Percentiles rank a stretch among this genome's conserved stretches.
Evolutionary conservation across 1,140 invertebrate genomes (phyloP).

Genomic region (Megalopta genalis): DNA sequence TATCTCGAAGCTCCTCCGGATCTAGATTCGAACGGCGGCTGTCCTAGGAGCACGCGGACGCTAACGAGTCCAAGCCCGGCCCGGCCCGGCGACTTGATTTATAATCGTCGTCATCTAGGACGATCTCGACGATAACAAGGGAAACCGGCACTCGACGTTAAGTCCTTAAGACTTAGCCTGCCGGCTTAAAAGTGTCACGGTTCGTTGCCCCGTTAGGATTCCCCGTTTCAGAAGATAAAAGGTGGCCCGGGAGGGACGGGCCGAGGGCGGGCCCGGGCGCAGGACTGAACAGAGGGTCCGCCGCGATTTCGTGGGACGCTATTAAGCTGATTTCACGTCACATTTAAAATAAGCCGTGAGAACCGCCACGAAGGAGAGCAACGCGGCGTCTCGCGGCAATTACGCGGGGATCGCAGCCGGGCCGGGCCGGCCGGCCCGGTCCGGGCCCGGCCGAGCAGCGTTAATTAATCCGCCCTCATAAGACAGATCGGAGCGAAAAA

Average conservation of each 20-base stretch:
- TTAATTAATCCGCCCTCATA: slow-evolving; percentile 58
- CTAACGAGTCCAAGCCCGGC: slow-evolving; percentile 25
- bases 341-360: slow-evolving; percentile 71
- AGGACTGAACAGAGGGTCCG: background rate
- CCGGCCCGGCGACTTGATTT: slow-evolving; percentile 30
- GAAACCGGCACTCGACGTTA: slow-evolving; percentile 62
- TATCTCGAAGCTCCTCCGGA: slow-evolving; percentile 3
- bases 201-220: slow-evolving; percentile 64
- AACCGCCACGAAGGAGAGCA: slow-evolving; percentile 44
- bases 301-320: slow-evolving; percentile 34
- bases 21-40: background rate
- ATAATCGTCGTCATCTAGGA: slow-evolving; percentile 45
- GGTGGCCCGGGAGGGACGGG: background rate
- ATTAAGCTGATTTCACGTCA: slow-evolving; percentile 74
- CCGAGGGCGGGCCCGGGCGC: background rate
- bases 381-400: slow-evolving; percentile 52
- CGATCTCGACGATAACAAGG: slow-evolving; percentile 52
- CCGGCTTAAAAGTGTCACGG: slow-evolving; percentile 73
- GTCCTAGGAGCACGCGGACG: slow-evolving; percentile 1
- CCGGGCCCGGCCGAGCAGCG: slow-evolving; percentile 8
- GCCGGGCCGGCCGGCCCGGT: no score
- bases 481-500: slow-evolving; percentile 15
- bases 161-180: slow-evolving; percentile 75
- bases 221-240: background rate
- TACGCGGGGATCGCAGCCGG: slow-evolving; percentile 53